Conservation (phyloP, 2,888 invertebrate genomes). For the Thalpophila matura region DNA sequence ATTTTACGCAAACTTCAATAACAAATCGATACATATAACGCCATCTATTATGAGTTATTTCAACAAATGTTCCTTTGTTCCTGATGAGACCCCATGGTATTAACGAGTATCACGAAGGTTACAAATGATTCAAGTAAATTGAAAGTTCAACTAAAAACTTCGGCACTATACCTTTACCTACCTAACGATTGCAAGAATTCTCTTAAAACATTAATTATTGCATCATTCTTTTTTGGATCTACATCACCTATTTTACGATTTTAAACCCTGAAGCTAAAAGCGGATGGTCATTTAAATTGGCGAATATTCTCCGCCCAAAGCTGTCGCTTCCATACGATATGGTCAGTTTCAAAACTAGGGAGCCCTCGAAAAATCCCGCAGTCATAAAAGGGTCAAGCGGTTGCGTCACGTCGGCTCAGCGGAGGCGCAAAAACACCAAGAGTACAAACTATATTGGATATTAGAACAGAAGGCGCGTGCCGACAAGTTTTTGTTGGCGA, state of each 20-base stretch:
- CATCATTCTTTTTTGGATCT: neutral
- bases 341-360: slow-evolving; percentile 51
- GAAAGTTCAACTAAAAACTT: slow-evolving; percentile 32
- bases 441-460: slow-evolving; percentile 89
- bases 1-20: no score
- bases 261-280: slow-evolving; percentile 7
- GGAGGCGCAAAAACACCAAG: slow-evolving; percentile 81
- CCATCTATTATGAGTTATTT: no score
- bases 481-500: slow-evolving; percentile 78
- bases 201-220: slow-evolving; percentile 13
- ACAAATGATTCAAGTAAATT: slow-evolving; percentile 34
- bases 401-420: slow-evolving; percentile 78
- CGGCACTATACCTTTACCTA: neutral
- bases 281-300: slow-evolving; percentile 3
- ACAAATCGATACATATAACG: no score
- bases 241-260: neutral
- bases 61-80: no score
- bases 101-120: slow-evolving; percentile 26
- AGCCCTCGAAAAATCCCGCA: slow-evolving; percentile 75
- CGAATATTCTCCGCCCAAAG: slow-evolving; percentile 33
- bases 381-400: slow-evolving; percentile 88
- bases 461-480: slow-evolving; percentile 88
- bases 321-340: slow-evolving; percentile 46
- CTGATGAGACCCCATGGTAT: no score
- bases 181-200: slow-evolving; percentile 20